phyloP scores from a whole-genome alignment of 2,113 vertebrate genomes.

The Bos taurus region DNA sequence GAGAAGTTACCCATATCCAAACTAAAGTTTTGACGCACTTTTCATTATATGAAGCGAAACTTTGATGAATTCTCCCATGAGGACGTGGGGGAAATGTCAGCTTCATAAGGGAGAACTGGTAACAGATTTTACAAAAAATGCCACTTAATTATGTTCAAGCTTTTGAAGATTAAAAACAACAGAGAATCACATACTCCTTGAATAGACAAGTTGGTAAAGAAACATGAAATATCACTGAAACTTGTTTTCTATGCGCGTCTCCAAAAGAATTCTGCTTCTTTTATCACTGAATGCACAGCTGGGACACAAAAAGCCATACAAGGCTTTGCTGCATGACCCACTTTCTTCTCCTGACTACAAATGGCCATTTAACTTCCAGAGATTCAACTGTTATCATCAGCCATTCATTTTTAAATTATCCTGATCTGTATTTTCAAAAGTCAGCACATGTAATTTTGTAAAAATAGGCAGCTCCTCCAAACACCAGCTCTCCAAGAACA shows the following conservation, averaged over 20 bases:
- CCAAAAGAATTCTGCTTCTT: background rate
- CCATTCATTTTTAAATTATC: background rate
- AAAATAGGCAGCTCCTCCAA: background rate
- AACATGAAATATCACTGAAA: background rate
- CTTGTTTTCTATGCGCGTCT: background rate
- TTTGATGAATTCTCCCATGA: background rate
- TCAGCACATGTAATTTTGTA: background rate
- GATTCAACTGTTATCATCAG: background rate
- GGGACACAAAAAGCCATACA: background rate
- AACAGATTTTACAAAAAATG: background rate
- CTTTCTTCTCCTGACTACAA: background rate
- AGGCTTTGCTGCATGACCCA: background rate
- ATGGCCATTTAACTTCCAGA: background rate
- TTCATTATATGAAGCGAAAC: background rate
- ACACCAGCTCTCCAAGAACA: background rate
- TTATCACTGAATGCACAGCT: background rate
- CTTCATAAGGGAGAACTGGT: background rate
- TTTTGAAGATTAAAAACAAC: background rate
- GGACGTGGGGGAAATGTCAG: background rate
- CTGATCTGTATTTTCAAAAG: background rate
- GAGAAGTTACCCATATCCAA: background rate
- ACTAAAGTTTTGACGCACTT: background rate
- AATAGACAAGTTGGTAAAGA: background rate
- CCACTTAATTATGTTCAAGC: background rate
- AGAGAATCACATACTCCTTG: background rate